Base-by-base conservation (phyloP, 2,888 invertebrate species). In the Bibio marci region DNA sequence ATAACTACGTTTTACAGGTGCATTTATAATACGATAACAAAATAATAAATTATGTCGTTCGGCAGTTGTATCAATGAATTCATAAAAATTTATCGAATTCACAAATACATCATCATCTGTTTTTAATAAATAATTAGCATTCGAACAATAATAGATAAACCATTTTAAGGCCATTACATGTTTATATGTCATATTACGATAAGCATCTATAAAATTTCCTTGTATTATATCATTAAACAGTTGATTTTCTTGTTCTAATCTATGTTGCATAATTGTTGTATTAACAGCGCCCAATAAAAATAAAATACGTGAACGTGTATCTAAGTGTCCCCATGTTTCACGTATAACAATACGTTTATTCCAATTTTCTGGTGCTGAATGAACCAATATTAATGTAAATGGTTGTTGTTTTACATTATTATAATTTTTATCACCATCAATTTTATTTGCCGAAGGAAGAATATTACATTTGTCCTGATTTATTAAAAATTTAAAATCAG, bases 91-190 rank as follows among this genome's bases (percentile, higher is more conserved):
- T 25, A 71, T 69, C 18, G 74, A 70, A 55, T 83, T 78, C 13
- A 83, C 74, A 47, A 80, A 73, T 43, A 80, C 70, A 58, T 83
- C 83, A 52, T 83, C 83, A 53, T 83, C 83, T 41, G 76, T 71
- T 57, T 83, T 83, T 39, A 83, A 60, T 39, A 83, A 55, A 49
- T 71, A 73, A 48, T 70, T 74, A 1, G 78, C 80, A 28, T 65
- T 62, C 0, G 71, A 65, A 54, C 86, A 86, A 50, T 76, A 70
- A 49, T 73, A 75, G 2, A 69, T 62, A 15, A 76, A 72, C 77
- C 85, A 86, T 52, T 83, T 82, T 33, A 86, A 63, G 0, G 76
- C 79, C 72, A 82, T 82, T 6, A 80, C 75, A 55, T 86, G 83
- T 52, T 87, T 87, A 50, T 85, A 79, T 1, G 86, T 86, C 60